These are phyloP conservation scores for Eulacestoma nigropectus DNA, from an alignment of 2,113 vertebrate genomes.

Conservation along the genomic window DNA sequence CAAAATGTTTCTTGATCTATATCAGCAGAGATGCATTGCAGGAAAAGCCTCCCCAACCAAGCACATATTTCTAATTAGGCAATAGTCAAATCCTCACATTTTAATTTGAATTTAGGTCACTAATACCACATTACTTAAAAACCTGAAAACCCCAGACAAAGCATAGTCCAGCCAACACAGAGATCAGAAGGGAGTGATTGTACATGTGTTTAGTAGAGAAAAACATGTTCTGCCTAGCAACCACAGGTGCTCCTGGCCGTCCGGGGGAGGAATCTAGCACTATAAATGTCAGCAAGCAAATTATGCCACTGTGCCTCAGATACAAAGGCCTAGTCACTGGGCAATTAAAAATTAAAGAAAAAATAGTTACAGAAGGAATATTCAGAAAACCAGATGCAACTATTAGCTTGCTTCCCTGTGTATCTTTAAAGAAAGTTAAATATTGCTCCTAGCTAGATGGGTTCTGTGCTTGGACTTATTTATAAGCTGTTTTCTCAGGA, in stretches of 20 bases:
- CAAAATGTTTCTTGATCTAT: background rate
- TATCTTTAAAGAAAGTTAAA: background rate
- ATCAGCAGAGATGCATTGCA: background rate
- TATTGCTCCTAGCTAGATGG: background rate
- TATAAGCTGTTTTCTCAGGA: background rate
- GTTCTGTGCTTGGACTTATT: background rate
- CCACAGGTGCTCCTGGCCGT: background rate
- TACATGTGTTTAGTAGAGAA: slow-evolving; percentile 1
- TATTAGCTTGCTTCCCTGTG: background rate
- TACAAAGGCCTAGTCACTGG: background rate
- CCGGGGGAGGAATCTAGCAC: background rate
- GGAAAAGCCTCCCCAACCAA: background rate
- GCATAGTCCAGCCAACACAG: background rate
- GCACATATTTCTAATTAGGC: background rate
- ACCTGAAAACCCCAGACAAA: background rate
- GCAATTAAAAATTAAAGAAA: background rate
- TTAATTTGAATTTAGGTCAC: slow-evolving; percentile 7
- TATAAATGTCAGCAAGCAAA: slow-evolving; percentile 46
- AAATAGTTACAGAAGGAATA: background rate
- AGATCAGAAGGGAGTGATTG: background rate
- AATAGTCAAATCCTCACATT: background rate
- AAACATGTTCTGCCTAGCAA: slow-evolving; percentile 55
- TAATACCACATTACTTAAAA: background rate
- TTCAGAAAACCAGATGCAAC: background rate
- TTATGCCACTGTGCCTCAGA: background rate